Percentiles rank a stretch among this genome's conserved stretches.
These are phyloP conservation scores for Scaptodrosophila latifasciaeformis DNA, from an alignment of 2,888 invertebrate species.

Conservation along the genomic window DNA sequence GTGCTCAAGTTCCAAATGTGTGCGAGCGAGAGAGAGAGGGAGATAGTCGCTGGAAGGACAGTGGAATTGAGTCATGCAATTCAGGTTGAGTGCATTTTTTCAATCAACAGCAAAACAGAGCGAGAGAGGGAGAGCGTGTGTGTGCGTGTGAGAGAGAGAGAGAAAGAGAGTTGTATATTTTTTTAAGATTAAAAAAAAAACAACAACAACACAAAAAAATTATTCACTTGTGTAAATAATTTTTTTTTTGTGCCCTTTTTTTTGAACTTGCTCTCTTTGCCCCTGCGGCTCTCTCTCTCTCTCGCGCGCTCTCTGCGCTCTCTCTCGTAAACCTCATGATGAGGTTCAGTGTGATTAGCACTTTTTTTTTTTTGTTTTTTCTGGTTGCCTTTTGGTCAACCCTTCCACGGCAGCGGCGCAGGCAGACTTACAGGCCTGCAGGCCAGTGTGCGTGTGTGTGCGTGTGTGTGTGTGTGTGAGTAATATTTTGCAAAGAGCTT, in stretches of 20 bases:
- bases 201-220: constrained; percentile 19
- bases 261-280: constrained; percentile 1
- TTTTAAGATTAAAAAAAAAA: neutral
- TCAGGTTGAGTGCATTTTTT: constrained; percentile 7
- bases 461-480: neutral
- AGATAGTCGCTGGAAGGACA: neutral
- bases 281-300: neutral
- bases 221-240: constrained; percentile 22
- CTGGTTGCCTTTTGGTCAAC: too few species aligned
- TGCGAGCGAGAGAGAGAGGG: neutral
- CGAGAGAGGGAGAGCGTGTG: constrained; percentile 4
- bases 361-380: too few species aligned
- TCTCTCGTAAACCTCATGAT: too few species aligned
- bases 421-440: too few species aligned
- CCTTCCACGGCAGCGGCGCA: too few species aligned
- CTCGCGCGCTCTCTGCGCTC: constrained; percentile 8
- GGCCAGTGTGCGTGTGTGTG: constrained; percentile 12
- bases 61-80: constrained; percentile 46
- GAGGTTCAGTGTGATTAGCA: too few species aligned
- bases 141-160: constrained; percentile 3
- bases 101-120: too few species aligned
- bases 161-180: too few species aligned
- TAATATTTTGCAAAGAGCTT: constrained; percentile 25
- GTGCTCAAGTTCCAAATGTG: neutral
- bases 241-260: neutral